Percentiles rank a stretch among this genome's conserved stretches.
These are phyloP conservation scores for Agrilus biguttatus DNA, from an alignment of 2,888 invertebrate species.

Conservation along the genomic window DNA sequence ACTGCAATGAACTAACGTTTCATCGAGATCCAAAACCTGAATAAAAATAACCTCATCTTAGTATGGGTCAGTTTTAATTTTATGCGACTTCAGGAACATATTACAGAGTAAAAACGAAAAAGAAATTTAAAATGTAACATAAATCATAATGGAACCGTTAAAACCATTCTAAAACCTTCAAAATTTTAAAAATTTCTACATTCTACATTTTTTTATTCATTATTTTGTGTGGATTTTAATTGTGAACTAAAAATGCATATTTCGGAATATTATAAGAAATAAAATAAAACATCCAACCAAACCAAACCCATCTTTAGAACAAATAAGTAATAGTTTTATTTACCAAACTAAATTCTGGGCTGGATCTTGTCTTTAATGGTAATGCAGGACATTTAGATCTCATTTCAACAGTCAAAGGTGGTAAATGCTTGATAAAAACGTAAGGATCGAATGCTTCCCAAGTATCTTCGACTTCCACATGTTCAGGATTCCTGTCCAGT, in stretches of 20 bases:
- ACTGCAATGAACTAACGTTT: conserved; percentile 91
- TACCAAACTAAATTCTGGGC: conserved; percentile 86
- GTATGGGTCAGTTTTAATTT: no score
- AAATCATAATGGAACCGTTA: no score
- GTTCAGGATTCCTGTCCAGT: conserved; percentile 26
- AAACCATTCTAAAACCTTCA: no score
- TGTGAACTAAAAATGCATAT: no score
- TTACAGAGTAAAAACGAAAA: no score
- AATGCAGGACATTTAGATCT: conserved; percentile 63
- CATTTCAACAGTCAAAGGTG: conserved; percentile 66
- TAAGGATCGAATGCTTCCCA: conserved; percentile 82
- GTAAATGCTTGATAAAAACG: conserved; percentile 81
- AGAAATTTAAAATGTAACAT: no score
- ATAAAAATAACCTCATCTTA: conserved; percentile 7
- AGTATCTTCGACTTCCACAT: conserved; percentile 37
- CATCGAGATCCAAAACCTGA: conserved; percentile 59
- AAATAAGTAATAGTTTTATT: conserved; percentile 10
- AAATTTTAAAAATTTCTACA: no score
- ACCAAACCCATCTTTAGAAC: no score
- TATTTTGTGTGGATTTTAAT: no score
- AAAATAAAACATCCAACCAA: neutral
- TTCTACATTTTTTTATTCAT: no score
- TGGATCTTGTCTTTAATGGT: conserved; percentile 81
- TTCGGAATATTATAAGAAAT: no score
- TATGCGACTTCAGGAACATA: no score